Conservation (phyloP, 2,888 invertebrate species). For the Candidula unifasciata region DNA sequence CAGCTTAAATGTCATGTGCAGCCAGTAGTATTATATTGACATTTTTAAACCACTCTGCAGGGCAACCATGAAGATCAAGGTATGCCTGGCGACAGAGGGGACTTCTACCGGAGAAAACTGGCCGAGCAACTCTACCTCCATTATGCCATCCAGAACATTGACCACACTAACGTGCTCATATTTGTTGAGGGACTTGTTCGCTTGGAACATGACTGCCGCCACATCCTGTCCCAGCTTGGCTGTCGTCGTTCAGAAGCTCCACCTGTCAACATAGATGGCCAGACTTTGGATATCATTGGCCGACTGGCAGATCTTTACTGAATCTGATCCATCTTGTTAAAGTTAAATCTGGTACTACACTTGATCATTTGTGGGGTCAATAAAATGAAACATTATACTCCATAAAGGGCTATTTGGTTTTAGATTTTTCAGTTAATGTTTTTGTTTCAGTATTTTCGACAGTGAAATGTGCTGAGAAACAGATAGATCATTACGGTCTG, state of each 20-base stretch:
- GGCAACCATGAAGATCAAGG: conserved; percentile 70
- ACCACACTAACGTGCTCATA: conserved; percentile 65
- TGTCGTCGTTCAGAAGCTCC: conserved; percentile 59
- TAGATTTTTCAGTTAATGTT: too few species aligned
- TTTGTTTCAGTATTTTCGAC: too few species aligned
- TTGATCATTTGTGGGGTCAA: neutral
- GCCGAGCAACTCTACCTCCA: conserved; percentile 70
- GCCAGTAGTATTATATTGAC: neutral
- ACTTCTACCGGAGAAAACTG: conserved; percentile 70
- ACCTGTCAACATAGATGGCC: conserved; percentile 64
- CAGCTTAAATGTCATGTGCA: too few species aligned
- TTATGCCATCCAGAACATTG: conserved; percentile 67
- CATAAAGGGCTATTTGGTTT: too few species aligned
- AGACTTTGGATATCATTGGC: conserved; percentile 66
- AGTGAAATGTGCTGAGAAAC: too few species aligned
- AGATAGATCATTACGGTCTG: too few species aligned
- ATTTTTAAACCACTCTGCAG: neutral
- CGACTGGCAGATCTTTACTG: conserved; percentile 66
- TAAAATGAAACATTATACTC: neutral
- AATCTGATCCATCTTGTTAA: neutral
- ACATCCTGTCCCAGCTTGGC: conserved; percentile 58
- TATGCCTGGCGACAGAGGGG: conserved; percentile 69
- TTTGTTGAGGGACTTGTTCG: conserved; percentile 65
- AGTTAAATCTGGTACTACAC: neutral
- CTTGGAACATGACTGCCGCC: conserved; percentile 63